Evolutionary conservation across 2,888 invertebrate species (phyloP).

Genomic region (Drosophila picticornis): DNA sequence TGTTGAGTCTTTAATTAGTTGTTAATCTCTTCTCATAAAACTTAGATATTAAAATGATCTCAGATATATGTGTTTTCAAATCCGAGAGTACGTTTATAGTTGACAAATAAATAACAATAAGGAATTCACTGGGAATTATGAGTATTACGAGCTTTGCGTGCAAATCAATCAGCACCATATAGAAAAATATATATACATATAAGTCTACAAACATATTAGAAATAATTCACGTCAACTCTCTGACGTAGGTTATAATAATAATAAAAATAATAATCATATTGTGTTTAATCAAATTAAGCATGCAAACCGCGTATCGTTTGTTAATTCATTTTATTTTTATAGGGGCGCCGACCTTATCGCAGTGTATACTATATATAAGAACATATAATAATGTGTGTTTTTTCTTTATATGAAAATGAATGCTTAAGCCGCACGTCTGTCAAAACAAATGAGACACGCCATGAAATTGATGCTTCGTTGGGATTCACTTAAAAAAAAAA

Average conservation of each 20-base stretch:
- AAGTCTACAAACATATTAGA: constrained; percentile 3
- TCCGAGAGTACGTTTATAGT: neutral
- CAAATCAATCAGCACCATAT: constrained; percentile 17
- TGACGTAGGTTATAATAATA: constrained; percentile 33
- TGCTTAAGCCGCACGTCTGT: constrained; percentile 16
- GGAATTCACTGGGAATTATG: neutral
- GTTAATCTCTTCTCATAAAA: neutral
- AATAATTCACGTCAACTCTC: constrained; percentile 4
- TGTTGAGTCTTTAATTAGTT: neutral
- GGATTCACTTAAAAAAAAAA: neutral
- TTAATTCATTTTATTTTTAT: constrained; percentile 18
- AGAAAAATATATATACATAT: neutral
- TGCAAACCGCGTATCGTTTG: constrained; percentile 7
- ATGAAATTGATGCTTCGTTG: constrained; percentile 13
- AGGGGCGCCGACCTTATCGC: constrained; percentile 44
- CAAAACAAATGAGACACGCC: constrained; percentile 46
- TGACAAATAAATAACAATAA: neutral
- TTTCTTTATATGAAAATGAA: constrained; percentile 12
- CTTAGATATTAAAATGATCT: neutral
- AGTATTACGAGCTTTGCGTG: constrained; percentile 22
- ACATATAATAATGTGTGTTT: neutral
- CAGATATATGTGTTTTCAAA: neutral
- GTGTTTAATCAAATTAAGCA: constrained; percentile 35
- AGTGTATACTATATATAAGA: neutral
- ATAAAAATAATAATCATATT: constrained; percentile 14